phyloP scores from a whole-genome alignment of 2,888 invertebrate species.

The Lasioglossum marginatum region DNA sequence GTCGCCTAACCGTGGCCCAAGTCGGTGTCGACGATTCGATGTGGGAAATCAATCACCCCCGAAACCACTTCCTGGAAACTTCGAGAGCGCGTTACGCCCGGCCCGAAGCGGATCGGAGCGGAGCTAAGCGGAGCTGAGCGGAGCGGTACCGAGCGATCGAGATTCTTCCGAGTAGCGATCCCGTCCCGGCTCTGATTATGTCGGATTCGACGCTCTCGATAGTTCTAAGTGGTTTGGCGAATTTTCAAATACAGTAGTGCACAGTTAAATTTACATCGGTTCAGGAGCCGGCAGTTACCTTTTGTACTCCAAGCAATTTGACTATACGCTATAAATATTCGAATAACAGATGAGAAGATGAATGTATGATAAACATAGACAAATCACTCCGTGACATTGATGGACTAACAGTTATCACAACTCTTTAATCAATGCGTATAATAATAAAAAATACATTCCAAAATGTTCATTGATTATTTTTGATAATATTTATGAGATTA shows the following conservation, averaged over 20 bases:
- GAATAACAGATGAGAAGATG: background rate
- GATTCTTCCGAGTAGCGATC: conserved; percentile 66
- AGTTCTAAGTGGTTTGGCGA: background rate
- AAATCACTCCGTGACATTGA: too few relatives aligned
- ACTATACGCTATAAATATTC: background rate
- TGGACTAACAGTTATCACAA: too few relatives aligned
- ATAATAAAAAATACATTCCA: background rate
- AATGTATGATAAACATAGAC: too few relatives aligned
- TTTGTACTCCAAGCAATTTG: background rate
- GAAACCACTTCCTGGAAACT: conserved; percentile 74
- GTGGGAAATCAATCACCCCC: conserved; percentile 75
- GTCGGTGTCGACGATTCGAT: conserved; percentile 65
- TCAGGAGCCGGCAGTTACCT: background rate
- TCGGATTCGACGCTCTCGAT: background rate
- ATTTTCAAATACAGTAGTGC: background rate
- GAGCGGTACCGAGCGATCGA: conserved; percentile 27
- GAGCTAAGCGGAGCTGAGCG: conserved; percentile 27
- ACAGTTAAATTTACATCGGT: background rate
- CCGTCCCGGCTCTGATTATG: conserved; percentile 35
- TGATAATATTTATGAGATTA: background rate
- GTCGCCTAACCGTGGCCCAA: conserved; percentile 3
- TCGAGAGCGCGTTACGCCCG: conserved; percentile 63
- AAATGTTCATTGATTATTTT: background rate
- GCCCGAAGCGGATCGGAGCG: conserved; percentile 51
- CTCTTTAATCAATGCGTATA: too few relatives aligned